phyloP scores from a whole-genome alignment of 2,797 vertebrate species.

The Chelidonichthys spinosus region DNA sequence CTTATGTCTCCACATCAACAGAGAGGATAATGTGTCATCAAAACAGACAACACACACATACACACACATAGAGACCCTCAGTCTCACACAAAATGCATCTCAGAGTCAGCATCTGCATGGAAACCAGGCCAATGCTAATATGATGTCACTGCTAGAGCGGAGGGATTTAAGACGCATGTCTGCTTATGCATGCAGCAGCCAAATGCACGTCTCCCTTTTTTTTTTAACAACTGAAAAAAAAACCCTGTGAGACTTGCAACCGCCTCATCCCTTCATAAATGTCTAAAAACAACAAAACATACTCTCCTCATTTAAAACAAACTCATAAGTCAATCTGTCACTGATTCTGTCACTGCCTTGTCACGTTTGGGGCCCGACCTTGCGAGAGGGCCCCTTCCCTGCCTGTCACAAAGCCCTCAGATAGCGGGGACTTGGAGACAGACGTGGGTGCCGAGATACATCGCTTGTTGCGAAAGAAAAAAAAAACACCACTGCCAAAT shows the following conservation, averaged over 20 bases:
- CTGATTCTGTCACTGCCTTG: slow-evolving; percentile 63
- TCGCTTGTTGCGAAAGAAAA: slow-evolving; percentile 48
- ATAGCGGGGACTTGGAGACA: slow-evolving; percentile 59
- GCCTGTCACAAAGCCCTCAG: slow-evolving; percentile 70
- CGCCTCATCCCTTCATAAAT: slow-evolving; percentile 51
- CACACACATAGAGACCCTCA: slow-evolving; percentile 43
- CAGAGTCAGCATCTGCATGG: slow-evolving; percentile 54
- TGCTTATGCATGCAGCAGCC: slow-evolving; percentile 63
- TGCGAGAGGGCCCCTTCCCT: slow-evolving; percentile 45
- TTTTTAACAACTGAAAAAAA: slow-evolving; percentile 35
- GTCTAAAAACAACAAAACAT: slow-evolving; percentile 34
- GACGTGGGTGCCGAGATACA: slow-evolving; percentile 41
- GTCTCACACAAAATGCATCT: slow-evolving; percentile 34
- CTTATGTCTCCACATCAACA: slow-evolving; percentile 65
- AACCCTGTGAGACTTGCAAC: slow-evolving; percentile 51
- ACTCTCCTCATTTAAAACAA: slow-evolving; percentile 72
- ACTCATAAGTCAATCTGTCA: slow-evolving; percentile 66
- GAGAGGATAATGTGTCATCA: slow-evolving; percentile 58
- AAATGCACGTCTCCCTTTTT: slow-evolving; percentile 43
- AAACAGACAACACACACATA: slow-evolving; percentile 51
- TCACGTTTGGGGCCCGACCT: slow-evolving; percentile 60
- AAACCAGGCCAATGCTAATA: slow-evolving; percentile 74
- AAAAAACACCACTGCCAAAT: slow-evolving; percentile 46
- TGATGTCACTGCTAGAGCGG: slow-evolving; percentile 57
- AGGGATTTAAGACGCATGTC: slow-evolving; percentile 64